Evolutionary conservation across 2,113 vertebrate species (phyloP).

Genomic region (Microcebus lehilahytsara): DNA sequence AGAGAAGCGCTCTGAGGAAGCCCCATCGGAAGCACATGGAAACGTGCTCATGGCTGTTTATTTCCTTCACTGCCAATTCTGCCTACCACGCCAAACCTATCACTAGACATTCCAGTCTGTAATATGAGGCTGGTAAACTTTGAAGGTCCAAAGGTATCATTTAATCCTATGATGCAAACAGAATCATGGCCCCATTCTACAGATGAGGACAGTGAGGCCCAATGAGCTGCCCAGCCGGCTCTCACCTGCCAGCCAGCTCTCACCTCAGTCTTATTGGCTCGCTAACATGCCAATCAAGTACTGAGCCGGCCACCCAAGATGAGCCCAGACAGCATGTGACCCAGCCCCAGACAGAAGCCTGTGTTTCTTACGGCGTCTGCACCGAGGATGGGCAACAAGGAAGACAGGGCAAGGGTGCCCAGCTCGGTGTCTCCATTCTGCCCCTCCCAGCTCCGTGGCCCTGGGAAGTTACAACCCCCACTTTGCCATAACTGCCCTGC

Average conservation of each 20-base stretch:
- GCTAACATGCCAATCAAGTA: background rate
- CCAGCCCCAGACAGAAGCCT: background rate
- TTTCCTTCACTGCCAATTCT: too few relatives aligned
- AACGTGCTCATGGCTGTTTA: too few relatives aligned
- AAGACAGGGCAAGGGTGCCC: background rate
- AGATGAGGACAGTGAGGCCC: too few relatives aligned
- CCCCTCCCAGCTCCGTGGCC: too few relatives aligned
- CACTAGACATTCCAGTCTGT: too few relatives aligned
- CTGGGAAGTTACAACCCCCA: background rate
- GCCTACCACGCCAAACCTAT: fast-evolving
- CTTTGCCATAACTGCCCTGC: too few relatives aligned
- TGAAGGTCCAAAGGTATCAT: too few relatives aligned
- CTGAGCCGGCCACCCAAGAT: background rate
- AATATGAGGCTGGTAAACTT: too few relatives aligned
- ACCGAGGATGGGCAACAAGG: background rate
- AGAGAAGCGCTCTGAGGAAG: background rate
- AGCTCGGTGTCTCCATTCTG: fast-evolving
- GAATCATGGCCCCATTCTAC: too few relatives aligned
- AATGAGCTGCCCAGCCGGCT: too few relatives aligned
- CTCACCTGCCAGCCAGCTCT: background rate
- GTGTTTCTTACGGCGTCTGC: background rate
- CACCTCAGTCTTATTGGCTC: background rate
- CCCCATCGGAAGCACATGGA: fast-evolving
- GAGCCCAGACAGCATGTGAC: background rate
- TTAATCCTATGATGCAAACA: too few relatives aligned